Percentiles rank a stretch among this genome's conserved stretches.
Evolutionary conservation across 2,113 vertebrate species (phyloP).

Genomic region (Mesembrinibis cayennensis): DNA sequence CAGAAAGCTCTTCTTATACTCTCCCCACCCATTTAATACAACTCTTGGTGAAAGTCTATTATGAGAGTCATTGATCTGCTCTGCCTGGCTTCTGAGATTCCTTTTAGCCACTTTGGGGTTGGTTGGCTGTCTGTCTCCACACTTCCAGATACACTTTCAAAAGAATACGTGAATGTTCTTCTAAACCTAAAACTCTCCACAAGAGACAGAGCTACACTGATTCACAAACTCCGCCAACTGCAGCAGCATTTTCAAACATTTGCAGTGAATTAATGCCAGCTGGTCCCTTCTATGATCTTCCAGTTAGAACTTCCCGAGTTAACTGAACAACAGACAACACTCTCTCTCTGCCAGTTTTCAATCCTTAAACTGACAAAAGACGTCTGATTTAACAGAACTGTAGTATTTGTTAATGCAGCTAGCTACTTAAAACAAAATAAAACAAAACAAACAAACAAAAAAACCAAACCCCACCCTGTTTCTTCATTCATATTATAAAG

Average conservation of each 20-base stretch:
- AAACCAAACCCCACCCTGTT: background rate
- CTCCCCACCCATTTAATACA: background rate
- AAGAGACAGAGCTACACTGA: background rate
- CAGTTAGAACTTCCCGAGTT: background rate
- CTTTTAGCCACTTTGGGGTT: background rate
- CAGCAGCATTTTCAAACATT: background rate
- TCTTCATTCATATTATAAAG: background rate
- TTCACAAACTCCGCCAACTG: background rate
- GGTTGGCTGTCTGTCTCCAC: fast-evolving
- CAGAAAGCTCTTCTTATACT: background rate
- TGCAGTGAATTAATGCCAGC: background rate
- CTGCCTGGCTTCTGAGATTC: background rate
- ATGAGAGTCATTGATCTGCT: background rate
- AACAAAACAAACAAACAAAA: background rate
- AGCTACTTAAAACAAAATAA: background rate
- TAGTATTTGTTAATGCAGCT: background rate
- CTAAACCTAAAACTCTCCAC: background rate
- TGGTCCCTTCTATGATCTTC: background rate
- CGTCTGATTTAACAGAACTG: background rate
- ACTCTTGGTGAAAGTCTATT: background rate
- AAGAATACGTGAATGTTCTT: background rate
- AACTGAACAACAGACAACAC: background rate
- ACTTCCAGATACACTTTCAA: background rate
- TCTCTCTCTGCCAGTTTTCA: background rate
- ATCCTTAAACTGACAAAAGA: background rate